These are phyloP conservation scores for Tokudaia tokunoshimensis DNA, from an alignment of 2,797 vertebrate genomes.

Conservation along the genomic window DNA sequence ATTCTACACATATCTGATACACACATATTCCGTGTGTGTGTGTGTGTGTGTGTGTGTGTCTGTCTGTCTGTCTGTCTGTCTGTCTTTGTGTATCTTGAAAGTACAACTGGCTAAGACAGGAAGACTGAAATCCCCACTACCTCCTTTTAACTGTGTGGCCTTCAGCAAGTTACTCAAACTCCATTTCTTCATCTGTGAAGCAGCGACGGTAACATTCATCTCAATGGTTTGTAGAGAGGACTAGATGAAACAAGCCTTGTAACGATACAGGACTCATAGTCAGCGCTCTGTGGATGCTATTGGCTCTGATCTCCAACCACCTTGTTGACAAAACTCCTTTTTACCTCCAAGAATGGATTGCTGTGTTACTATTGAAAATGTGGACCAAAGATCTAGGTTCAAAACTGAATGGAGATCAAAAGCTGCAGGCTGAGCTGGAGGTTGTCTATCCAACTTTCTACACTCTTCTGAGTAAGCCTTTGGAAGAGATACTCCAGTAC, in stretches of 20 bases:
- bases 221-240: neutral
- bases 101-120: constrained; percentile 12
- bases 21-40: neutral
- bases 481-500: neutral
- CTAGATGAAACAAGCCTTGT: neutral
- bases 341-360: neutral
- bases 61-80: neutral
- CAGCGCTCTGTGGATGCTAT: neutral
- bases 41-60: neutral
- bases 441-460: neutral
- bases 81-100: neutral
- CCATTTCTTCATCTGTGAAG: neutral
- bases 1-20: neutral
- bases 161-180: constrained; percentile 33
- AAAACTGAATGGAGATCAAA: neutral
- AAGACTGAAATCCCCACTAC: neutral
- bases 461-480: neutral
- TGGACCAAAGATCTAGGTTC: neutral
- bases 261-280: neutral
- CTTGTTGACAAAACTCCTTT: neutral
- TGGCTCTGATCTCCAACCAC: neutral
- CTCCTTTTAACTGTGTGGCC: constrained; percentile 19
- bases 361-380: neutral
- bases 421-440: neutral
- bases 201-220: neutral